Evolutionary conservation across 2,888 invertebrate species (phyloP).

Genomic region (Callosobruchus maculatus): DNA sequence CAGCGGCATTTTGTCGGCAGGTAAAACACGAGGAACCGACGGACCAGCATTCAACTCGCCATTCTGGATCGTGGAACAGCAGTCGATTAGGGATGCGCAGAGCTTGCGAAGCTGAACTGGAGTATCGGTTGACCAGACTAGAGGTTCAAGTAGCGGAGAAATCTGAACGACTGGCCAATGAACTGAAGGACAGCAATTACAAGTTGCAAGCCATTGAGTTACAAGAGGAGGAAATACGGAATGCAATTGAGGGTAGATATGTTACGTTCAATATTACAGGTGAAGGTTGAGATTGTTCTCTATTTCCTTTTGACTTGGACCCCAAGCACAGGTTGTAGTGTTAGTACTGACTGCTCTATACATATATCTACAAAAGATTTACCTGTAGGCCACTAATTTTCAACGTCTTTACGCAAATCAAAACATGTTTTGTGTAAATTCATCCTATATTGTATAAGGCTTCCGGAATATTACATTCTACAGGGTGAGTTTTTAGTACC

Average conservation of each 20-base stretch:
- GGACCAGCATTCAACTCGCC: not conserved
- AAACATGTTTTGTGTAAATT: no score
- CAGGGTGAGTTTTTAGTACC: no score
- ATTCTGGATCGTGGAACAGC: not conserved
- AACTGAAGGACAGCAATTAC: conserved; percentile 45
- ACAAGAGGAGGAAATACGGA: conserved; percentile 43
- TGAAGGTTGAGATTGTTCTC: no score
- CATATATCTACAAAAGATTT: no score
- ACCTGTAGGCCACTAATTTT: no score
- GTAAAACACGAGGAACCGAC: not conserved
- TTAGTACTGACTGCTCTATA: no score
- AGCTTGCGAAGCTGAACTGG: conserved; percentile 21
- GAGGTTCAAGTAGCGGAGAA: conserved; percentile 47
- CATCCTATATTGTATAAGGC: no score
- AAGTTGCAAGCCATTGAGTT: conserved; percentile 48
- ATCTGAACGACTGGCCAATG: conserved; percentile 44
- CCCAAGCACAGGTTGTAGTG: no score
- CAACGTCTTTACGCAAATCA: no score
- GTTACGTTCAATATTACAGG: no score
- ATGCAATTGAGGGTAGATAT: conserved; percentile 37
- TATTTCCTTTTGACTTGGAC: no score
- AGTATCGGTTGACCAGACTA: conserved; percentile 41
- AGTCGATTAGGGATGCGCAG: not conserved
- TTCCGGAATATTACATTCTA: no score
- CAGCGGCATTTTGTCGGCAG: not conserved